Evolutionary conservation across 2,888 invertebrate species (phyloP).

Genomic region (Toxonevra muliebris): DNA sequence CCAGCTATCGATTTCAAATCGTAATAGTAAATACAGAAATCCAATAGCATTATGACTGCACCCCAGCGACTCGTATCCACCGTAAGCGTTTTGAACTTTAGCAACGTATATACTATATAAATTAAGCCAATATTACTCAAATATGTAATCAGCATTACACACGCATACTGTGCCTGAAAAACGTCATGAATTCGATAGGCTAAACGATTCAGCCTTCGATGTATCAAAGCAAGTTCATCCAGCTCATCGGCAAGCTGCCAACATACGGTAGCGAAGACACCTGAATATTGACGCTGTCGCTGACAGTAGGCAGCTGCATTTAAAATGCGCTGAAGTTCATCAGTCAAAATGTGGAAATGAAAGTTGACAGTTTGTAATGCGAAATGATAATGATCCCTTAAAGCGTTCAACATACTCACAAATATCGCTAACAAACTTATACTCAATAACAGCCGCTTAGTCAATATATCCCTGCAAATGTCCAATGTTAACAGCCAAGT

Average conservation of each 20-base stretch:
- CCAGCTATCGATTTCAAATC: neutral
- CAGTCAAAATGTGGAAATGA: neutral
- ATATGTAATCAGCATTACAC: constrained; percentile 3
- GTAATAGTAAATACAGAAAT: neutral
- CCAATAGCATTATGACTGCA: neutral
- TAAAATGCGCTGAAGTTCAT: neutral
- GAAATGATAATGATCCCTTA: constrained; percentile 8
- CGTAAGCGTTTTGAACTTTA: neutral
- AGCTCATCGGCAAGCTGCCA: constrained; percentile 9
- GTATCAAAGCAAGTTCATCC: constrained; percentile 1
- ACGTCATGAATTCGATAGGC: constrained; percentile 7
- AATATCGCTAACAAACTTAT: neutral
- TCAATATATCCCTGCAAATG: neutral
- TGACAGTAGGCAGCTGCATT: neutral
- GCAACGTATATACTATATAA: neutral
- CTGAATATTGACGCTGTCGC: no score
- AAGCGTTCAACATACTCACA: neutral
- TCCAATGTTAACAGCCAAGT: neutral
- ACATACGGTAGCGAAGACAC: no score
- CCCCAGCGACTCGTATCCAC: neutral
- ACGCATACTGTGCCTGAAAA: neutral
- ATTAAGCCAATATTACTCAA: neutral
- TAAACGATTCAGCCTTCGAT: neutral
- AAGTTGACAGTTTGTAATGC: constrained; percentile 5
- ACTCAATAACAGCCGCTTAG: neutral